Percentiles rank a stretch among this genome's conserved stretches.
Conservation (phyloP, 2,888 invertebrate genomes). For the Lasioglossum oenotherae region DNA sequence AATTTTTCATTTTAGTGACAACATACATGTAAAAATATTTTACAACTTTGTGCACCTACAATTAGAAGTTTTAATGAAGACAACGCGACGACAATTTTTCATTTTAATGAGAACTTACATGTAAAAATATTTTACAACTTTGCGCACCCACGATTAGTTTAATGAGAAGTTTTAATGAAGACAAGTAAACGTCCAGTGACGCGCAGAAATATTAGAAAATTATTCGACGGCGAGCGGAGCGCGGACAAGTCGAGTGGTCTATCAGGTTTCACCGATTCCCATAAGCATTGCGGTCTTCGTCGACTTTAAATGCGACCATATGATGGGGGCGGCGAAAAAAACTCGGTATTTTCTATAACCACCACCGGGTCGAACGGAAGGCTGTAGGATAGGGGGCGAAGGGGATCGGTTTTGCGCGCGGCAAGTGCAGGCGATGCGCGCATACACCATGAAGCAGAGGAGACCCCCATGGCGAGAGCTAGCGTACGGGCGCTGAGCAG, state of each 20-base stretch:
- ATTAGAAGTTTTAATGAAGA: too few relatives aligned
- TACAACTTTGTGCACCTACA: too few relatives aligned
- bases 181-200: neutral
- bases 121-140: too few relatives aligned
- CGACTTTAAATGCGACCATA: constrained; percentile 80
- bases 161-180: too few relatives aligned
- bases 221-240: neutral
- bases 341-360: constrained; percentile 68
- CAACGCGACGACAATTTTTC: too few relatives aligned
- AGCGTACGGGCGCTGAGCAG: constrained; percentile 78
- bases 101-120: too few relatives aligned
- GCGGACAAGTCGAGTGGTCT: neutral
- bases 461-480: constrained; percentile 72
- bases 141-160: too few relatives aligned
- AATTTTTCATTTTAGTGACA: too few relatives aligned
- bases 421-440: constrained; percentile 76
- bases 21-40: too few relatives aligned
- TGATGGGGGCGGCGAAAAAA: constrained; percentile 77
- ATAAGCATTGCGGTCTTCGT: constrained; percentile 76
- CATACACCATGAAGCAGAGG: constrained; percentile 57
- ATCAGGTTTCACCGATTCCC: constrained; percentile 52
- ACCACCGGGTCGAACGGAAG: neutral
- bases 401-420: constrained; percentile 64
- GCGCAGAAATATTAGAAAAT: neutral
- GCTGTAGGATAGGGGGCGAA: neutral